Evolutionary conservation across 2,888 invertebrate genomes (phyloP), one percentile per base, ranked within the genome.

Genomic region (Epistrophe grossulariae): DNA sequence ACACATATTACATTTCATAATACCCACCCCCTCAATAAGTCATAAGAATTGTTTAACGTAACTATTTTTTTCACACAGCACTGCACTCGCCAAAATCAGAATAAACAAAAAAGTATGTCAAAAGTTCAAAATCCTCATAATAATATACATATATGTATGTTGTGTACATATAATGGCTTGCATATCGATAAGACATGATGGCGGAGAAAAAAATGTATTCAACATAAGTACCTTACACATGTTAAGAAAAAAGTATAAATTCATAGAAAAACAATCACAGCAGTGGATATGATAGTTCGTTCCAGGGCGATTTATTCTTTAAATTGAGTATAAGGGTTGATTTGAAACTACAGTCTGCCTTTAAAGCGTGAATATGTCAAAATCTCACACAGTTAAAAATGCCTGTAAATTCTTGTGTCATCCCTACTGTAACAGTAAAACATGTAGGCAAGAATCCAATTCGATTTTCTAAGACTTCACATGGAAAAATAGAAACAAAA

Each of bases 381-480:
- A 24, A 2, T 11, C 11, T 11, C 5, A 8, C 8, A 15, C 35
- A 4, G 9, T 13, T 4, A 13, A 5, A 4, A 38, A 1, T 13
- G 6, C 1, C 40, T 62, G 7, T 3, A 19, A 11, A 43, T 43
- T 17, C 0, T 7, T 64, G 24, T 59, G 5, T 10, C 19, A 50
- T 9, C n/a, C 28, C 48, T 48, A 11, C 43, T 79, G 50, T 72
- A n/a, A 10, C 10, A n/a, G 35, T 5, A n/a, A 17, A 59, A n/a
- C 4, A 40, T 17, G 19, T 9, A 43, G 24, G 19, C 15, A 38
- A 19, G 24, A 52, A 72, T 78, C 59, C 66, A 81, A 48, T 72
- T 84, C 48, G 77, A 84, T 77, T 81, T 84, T 84, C 77, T 84
- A 84, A 81, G 84, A 68, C 84, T 84, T 84, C 84, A 45, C 66